These are phyloP conservation scores for Hypomecis atomaria DNA, from an alignment of 2,888 invertebrate genomes.

Conservation along the genomic window DNA sequence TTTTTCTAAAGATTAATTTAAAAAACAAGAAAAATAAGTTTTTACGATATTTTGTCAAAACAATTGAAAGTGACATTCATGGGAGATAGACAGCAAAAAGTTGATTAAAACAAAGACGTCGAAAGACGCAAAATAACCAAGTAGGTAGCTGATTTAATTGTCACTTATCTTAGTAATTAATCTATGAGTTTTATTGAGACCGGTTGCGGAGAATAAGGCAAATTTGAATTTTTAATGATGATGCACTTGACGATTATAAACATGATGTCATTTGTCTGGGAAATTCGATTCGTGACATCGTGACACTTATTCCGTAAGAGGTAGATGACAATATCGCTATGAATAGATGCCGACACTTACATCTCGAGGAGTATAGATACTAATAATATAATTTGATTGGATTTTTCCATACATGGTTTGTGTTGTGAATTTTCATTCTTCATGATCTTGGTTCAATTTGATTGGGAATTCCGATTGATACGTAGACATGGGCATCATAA, in stretches of 20 bases:
- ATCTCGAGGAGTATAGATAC: constrained; percentile 3
- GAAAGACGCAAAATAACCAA: constrained; percentile 25
- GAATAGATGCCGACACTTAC: constrained; percentile 24
- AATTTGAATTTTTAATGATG: constrained; percentile 33
- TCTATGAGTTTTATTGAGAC: constrained; percentile 34
- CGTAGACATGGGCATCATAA: no score
- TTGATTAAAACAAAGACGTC: constrained; percentile 12
- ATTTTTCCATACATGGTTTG: constrained; percentile 3
- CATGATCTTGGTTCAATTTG: no score
- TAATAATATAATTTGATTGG: constrained; percentile 3
- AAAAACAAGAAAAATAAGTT: constrained; percentile 2
- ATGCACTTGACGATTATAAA: constrained; percentile 31
- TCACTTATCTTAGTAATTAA: constrained; percentile 36
- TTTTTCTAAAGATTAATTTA: not conserved
- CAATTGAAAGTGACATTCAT: constrained; percentile 32
- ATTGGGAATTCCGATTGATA: no score
- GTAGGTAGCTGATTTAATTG: constrained; percentile 18
- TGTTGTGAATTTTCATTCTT: not conserved
- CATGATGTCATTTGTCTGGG: constrained; percentile 39
- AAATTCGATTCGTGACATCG: constrained; percentile 33
- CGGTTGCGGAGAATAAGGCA: constrained; percentile 24
- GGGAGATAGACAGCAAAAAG: constrained; percentile 13
- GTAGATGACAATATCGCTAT: constrained; percentile 27
- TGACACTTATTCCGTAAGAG: constrained; percentile 26
- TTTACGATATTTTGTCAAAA: constrained; percentile 15